Percentiles rank a stretch among this genome's conserved stretches.
These are phyloP conservation scores for Conops quadrifasciatus DNA, from an alignment of 2,888 invertebrate species.

Conservation along the genomic window DNA sequence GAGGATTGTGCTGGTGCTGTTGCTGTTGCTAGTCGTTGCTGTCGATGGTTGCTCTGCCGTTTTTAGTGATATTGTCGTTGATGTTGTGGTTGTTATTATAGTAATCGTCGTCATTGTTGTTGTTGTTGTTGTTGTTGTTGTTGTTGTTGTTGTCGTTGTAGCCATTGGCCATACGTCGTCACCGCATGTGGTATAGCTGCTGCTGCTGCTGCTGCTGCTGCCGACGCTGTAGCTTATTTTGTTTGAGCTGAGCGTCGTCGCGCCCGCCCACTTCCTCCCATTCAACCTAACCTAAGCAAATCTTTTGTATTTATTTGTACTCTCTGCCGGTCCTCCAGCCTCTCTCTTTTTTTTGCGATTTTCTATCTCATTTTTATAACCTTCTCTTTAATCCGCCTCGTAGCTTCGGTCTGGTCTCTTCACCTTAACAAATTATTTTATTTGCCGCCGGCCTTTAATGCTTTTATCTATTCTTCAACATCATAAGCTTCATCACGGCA, in stretches of 20 bases:
- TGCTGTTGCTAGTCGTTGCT: slow-evolving; percentile 27
- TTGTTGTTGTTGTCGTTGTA: slow-evolving; percentile 35
- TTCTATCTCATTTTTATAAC: background rate
- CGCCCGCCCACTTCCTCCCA: background rate
- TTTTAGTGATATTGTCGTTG: slow-evolving; percentile 24
- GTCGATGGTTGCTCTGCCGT: slow-evolving; percentile 41
- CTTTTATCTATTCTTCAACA: slow-evolving; percentile 31
- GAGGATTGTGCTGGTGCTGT: slow-evolving; percentile 43
- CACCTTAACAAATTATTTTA: slow-evolving; percentile 34
- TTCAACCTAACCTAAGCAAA: background rate
- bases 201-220: background rate
- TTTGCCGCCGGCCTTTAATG: slow-evolving; percentile 45
- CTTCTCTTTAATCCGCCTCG: too few species aligned
- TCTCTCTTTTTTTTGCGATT: too few species aligned
- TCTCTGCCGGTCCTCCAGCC: too few species aligned
- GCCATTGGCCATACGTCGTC: slow-evolving; percentile 26
- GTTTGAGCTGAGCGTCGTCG: background rate
- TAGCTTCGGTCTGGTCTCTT: too few species aligned
- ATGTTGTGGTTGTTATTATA: slow-evolving; percentile 16
- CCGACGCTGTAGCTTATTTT: background rate
- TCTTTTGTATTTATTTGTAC: background rate
- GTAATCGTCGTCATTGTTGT: slow-evolving; percentile 45
- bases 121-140: slow-evolving; percentile 42
- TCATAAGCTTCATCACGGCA: slow-evolving; percentile 39
- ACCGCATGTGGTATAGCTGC: slow-evolving; percentile 5